Conservation (phyloP, 2,888 invertebrate genomes). For the Sarcophaga carnaria region DNA sequence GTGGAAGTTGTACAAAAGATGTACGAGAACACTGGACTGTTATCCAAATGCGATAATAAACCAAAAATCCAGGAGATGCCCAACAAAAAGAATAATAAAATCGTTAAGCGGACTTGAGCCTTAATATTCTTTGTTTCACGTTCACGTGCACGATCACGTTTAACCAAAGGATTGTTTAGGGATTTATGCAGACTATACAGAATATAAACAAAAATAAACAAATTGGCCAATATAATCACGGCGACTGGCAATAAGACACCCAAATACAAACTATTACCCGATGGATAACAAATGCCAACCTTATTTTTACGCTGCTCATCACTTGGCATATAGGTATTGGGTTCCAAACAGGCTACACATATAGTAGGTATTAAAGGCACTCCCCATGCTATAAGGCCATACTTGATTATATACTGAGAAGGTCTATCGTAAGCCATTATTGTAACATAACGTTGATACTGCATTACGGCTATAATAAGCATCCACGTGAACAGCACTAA, state of each 20-base stretch:
- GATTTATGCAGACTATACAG: slow-evolving; percentile 77
- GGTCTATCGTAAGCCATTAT: slow-evolving; percentile 84
- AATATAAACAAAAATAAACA: slow-evolving; percentile 83
- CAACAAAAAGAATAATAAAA: slow-evolving; percentile 84
- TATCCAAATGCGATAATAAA: slow-evolving; percentile 83
- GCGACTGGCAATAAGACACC: slow-evolving; percentile 84
- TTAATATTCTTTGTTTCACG: slow-evolving; percentile 74
- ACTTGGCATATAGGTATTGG: slow-evolving; percentile 81
- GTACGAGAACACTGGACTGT: slow-evolving; percentile 83
- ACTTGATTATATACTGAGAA: slow-evolving; percentile 85
- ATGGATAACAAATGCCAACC: slow-evolving; percentile 83
- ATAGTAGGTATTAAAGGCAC: slow-evolving; percentile 83
- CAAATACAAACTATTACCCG: slow-evolving; percentile 82
- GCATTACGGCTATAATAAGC: slow-evolving; percentile 87
- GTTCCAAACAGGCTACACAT: slow-evolving; percentile 81
- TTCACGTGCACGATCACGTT: slow-evolving; percentile 78
- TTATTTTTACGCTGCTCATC: slow-evolving; percentile 70
- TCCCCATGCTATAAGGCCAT: slow-evolving; percentile 85
- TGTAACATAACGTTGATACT: slow-evolving; percentile 86
- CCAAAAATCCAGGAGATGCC: slow-evolving; percentile 86
- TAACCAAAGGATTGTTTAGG: too few relatives aligned
- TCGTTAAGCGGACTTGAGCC: slow-evolving; percentile 83
- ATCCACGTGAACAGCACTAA: slow-evolving; percentile 88
- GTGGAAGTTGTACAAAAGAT: slow-evolving; percentile 85
- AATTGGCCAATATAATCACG: slow-evolving; percentile 83